Evolutionary conservation across 2,797 vertebrate species (phyloP).

Genomic region (Allobates femoralis): DNA sequence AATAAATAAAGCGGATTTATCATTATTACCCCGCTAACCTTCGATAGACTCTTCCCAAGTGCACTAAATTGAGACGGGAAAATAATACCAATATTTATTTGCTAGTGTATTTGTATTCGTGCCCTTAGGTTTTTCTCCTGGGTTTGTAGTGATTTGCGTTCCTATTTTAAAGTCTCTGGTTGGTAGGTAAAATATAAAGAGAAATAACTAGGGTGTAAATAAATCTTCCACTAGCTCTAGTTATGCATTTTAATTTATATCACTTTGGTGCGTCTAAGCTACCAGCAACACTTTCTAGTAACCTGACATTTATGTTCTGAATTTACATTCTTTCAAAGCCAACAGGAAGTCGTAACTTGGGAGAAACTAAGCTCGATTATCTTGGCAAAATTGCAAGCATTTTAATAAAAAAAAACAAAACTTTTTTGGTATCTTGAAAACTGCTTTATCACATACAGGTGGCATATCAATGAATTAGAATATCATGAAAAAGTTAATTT

Average conservation of each 20-base stretch:
- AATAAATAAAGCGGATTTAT: conserved; percentile 60
- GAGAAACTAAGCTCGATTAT: not conserved
- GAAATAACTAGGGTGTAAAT: conserved; percentile 33
- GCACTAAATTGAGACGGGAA: conserved; percentile 49
- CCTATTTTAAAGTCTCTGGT: conserved; percentile 17
- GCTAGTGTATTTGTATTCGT: conserved; percentile 29
- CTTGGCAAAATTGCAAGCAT: not conserved
- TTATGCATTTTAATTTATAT: conserved; percentile 44
- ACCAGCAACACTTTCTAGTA: conserved; percentile 7
- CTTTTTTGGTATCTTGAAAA: not conserved
- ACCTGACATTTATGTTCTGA: conserved; percentile 13
- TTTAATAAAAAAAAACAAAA: not conserved
- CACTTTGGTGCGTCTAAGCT: conserved; percentile 4
- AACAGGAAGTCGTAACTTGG: not conserved
- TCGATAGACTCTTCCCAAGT: conserved; percentile 47
- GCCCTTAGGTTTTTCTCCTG: conserved; percentile 52
- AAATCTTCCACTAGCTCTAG: conserved; percentile 7
- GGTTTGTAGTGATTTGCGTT: conserved; percentile 40
- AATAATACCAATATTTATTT: conserved; percentile 60
- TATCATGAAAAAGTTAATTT: too few species aligned
- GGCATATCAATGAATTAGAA: too few species aligned
- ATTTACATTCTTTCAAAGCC: conserved; percentile 16
- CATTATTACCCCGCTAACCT: conserved; percentile 55
- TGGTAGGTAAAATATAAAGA: conserved; percentile 42
- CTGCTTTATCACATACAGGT: not conserved